These are phyloP conservation scores for Hermodice carunculata DNA, from an alignment of 2,888 invertebrate species.

Conservation along the genomic window DNA sequence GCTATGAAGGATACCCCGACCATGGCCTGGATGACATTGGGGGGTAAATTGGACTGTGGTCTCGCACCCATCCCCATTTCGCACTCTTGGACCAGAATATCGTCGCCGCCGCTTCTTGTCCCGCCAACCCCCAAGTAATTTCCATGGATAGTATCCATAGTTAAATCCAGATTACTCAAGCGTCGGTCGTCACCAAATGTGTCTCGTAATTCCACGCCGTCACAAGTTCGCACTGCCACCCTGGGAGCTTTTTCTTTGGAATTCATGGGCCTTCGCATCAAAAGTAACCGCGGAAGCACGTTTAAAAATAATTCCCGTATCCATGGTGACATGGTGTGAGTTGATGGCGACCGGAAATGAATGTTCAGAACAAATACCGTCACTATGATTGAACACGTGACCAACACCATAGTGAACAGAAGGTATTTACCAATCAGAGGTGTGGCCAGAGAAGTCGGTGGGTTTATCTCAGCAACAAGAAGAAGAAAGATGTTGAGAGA, in stretches of 20 bases:
- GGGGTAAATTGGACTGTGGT: slow-evolving; percentile 18
- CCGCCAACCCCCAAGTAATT: slow-evolving; percentile 7
- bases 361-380: slow-evolving; percentile 97
- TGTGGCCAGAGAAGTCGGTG: slow-evolving; percentile 96
- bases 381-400: slow-evolving; percentile 94
- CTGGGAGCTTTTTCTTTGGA: slow-evolving; percentile 27
- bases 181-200: slow-evolving; percentile 14
- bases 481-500: slow-evolving; percentile 99
- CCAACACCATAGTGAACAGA: slow-evolving; percentile 98
- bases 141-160: slow-evolving; percentile 10
- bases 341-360: slow-evolving; percentile 97
- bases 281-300: slow-evolving; percentile 89
- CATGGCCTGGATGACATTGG: slow-evolving; percentile 43
- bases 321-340: slow-evolving; percentile 98
- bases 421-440: slow-evolving; percentile 93
- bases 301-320: slow-evolving; percentile 95
- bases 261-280: slow-evolving; percentile 84
- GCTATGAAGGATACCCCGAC: slow-evolving; percentile 46
- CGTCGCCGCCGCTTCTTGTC: neutral
- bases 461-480: slow-evolving; percentile 97
- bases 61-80: no score
- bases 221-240: slow-evolving; percentile 37
- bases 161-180: slow-evolving; percentile 2
- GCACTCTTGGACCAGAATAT: no score
- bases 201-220: slow-evolving; percentile 38